Base-by-base conservation (phyloP, 1,140 invertebrate genomes). In the Drosophila pandora region DNA sequence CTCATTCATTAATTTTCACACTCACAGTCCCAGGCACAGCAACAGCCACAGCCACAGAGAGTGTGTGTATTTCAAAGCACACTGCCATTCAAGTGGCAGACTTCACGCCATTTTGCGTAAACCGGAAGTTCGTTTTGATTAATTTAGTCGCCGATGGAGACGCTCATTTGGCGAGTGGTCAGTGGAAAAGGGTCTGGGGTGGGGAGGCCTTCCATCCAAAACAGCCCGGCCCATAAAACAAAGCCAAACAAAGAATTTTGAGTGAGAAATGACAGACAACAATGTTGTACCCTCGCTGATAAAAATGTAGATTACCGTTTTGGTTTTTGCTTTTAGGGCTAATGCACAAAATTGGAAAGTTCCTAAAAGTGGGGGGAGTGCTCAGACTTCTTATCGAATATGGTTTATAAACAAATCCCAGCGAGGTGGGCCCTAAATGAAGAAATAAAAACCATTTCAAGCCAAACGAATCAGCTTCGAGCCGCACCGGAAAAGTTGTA, bases 71-170 rank as follows among this genome's bases (percentile, higher is more conserved):
- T 23, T 30, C 9, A 1, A 49, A 53, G 43, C 28, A 48, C 50
- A 52, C 17, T 17, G 17, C 17, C 25, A 28, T 30, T 70, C 34
- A 37, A 64, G 83, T 88, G 82, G 78, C 83, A 76, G 79, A 83
- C 82, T 87, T 87, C 83, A 88, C 83, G 83, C 83, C 83, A 82
- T 87, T 90, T 87, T 90, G 87, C 79, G 87, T 90, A 90, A 90
- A 83, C 87, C 87, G 87, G 87, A 90, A 90, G 87, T 90, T 72
- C 56, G 82, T 90, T 90, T 90, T 90, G 87, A 90, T 90, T 90
- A 90, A 90, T 90, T 90, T 90, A 79, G 69, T 73, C 76, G 87
- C 78, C 78, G 78, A 90, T 81, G 82, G 87, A 90, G 71, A 79
- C 75, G 80, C 64, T 70, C 58, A 67, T 37, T 69, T 69, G 50